Evolutionary conservation across 2,888 invertebrate species (phyloP), one percentile per base, ranked within the genome.

Genomic region (Tethea ocularis): DNA sequence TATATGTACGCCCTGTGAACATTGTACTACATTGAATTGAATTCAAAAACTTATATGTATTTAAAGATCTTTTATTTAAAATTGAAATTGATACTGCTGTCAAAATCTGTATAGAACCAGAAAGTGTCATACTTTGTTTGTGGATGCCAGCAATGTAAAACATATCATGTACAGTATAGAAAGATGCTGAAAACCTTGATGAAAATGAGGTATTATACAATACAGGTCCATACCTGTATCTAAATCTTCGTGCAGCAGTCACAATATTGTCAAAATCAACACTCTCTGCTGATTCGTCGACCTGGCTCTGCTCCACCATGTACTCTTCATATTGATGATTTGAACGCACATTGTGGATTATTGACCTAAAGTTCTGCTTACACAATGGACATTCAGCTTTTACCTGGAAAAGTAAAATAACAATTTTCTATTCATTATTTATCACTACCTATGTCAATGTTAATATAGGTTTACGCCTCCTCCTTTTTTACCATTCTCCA

Each of bases 361-460:
- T 99, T 8, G 97, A 96, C 74, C 96, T 96, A 85, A 99, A 99
- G 4, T 95, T 94, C 82, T 98, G 97, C 82, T 99, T 99, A 87
- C 99, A 99, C 0, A 99, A 91, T 0, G 99, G 99, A 86, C 98
- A 98, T 80, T 97, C 98, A 0, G 98, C 95, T 89, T 98, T 98
- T 15, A 98, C 96, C 96, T 97, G 82, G 7, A 93, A 93, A 52
- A 0, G 53, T 57, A 61, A 66, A 61, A 62, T 60, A 68, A 56
- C 5, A 3, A 13, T 33, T 4, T 3, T 33, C 2, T 1, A 33
- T n/a, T n/a, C n/a, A n/a, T n/a, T n/a, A n/a, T n/a, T n/a, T n/a
- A n/a, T n/a, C n/a, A n/a, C n/a, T n/a, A n/a, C n/a, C n/a, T n/a
- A n/a, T n/a, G n/a, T n/a, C n/a, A n/a, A n/a, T n/a, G n/a, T n/a